These are phyloP conservation scores for Hybognathus amarus DNA, from an alignment of 2,797 vertebrate species.

Conservation along the genomic window DNA sequence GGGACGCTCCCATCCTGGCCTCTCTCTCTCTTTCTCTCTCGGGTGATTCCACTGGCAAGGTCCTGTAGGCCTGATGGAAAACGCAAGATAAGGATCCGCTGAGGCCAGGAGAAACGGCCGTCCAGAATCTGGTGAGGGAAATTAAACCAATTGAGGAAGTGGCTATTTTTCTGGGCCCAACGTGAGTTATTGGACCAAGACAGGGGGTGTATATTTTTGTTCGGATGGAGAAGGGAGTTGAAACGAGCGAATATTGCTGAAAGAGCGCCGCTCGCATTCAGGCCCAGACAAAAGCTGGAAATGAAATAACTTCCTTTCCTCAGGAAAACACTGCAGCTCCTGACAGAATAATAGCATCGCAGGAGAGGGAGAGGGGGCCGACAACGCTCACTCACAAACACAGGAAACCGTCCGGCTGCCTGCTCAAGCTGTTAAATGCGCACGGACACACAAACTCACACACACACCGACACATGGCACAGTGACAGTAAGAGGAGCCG, in stretches of 20 bases:
- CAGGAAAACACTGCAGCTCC: constrained; percentile 87
- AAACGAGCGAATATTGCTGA: constrained; percentile 97
- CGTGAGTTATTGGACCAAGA: constrained; percentile 87
- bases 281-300: constrained; percentile 98
- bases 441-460: constrained; percentile 68
- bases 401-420: constrained; percentile 91
- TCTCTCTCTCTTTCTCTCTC: constrained; percentile 25
- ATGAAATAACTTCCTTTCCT: constrained; percentile 98
- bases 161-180: constrained; percentile 94
- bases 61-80: constrained; percentile 85
- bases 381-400: constrained; percentile 76
- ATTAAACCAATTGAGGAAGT: constrained; percentile 99
- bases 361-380: constrained; percentile 80
- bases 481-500: constrained; percentile 51
- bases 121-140: constrained; percentile 86
- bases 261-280: constrained; percentile 96
- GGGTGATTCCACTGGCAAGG: constrained; percentile 78
- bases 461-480: constrained; percentile 69
- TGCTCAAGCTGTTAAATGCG: constrained; percentile 83
- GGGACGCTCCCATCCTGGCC: constrained; percentile 58
- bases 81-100: constrained; percentile 85
- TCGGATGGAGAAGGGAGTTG: constrained; percentile 91
- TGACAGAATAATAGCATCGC: constrained; percentile 95
- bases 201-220: constrained; percentile 97
- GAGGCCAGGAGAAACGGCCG: constrained; percentile 86